Evolutionary conservation across 2,888 invertebrate species (phyloP), one percentile per base, ranked within the genome.

Genomic region (Brachypalpus laphriformis): DNA sequence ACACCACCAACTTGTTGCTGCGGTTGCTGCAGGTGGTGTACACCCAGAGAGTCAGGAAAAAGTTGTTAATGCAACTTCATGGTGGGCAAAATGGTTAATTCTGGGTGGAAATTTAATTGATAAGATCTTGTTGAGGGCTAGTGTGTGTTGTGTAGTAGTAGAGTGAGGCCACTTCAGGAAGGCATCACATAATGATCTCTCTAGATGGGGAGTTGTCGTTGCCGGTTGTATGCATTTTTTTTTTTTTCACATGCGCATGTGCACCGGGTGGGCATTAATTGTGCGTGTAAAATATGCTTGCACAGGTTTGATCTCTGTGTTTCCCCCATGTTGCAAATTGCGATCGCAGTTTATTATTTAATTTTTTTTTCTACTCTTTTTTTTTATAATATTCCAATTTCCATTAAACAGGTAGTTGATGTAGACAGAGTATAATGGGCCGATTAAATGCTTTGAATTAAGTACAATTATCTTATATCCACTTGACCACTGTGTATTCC

Each of bases 101-200:
- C 85, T 85, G 74, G 85, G 85, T 85, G 85, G 85, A 85, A 80
- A 85, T 71, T 76, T 81, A 85, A 85, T 85, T 85, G 85, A 85
- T 85, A 85, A 85, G 80, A 85, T 81, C 85, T 80, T 75, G 85
- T 85, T 85, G 85, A 85, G 71, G 80, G 70, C 80, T 47, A 76
- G 59, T 37, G 70, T 49, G 42, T 28, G 40, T 25, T 3, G 16
- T 20, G 40, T 25, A 37, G 59, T 57, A 40, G 75, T 68, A 56
- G 56, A 57, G 59, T n/a, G 59, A 65, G 66, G 20, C 47, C 51
- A 45, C 59, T 54, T 42, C 74, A 83, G 82, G 82, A 82, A 82
- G 82, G 72, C 71, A 70, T 71, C 76, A 49, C 78, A 77, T 82
- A 77, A 63, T 72, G 66, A 20, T 42, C 25, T 59, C 45, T 34